These are phyloP conservation scores for Glyptemys insculpta DNA, from an alignment of 2,797 vertebrate species.

Conservation along the genomic window DNA sequence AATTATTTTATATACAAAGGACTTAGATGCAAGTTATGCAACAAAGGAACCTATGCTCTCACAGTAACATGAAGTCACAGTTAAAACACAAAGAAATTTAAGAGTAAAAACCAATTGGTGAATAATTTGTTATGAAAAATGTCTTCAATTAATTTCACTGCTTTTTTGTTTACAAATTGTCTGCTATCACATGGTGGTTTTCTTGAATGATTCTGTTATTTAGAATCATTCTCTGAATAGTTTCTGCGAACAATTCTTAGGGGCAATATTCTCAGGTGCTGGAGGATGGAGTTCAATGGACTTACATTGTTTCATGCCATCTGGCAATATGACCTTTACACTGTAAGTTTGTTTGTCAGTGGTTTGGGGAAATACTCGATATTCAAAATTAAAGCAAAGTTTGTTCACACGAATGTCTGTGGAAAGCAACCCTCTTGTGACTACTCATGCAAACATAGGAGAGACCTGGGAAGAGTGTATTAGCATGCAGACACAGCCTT, in stretches of 20 bases:
- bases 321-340: neutral
- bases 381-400: neutral
- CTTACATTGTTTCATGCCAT: neutral
- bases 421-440: neutral
- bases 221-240: neutral
- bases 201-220: neutral
- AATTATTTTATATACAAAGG: neutral
- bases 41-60: neutral
- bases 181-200: neutral
- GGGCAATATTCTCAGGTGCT: neutral
- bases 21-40: neutral
- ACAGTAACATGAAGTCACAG: neutral
- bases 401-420: neutral
- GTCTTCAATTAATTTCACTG: neutral
- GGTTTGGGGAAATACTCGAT: neutral
- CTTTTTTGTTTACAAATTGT: neutral
- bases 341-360: neutral
- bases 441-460: neutral
- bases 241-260: neutral
- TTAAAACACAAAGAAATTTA: neutral
- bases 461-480: neutral
- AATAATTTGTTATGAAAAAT: neutral
- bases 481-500: neutral
- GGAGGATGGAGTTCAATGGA: neutral
- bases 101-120: neutral